Evolutionary conservation across 1,140 invertebrate genomes (phyloP).

Genomic region (Pogonus chalceus): DNA sequence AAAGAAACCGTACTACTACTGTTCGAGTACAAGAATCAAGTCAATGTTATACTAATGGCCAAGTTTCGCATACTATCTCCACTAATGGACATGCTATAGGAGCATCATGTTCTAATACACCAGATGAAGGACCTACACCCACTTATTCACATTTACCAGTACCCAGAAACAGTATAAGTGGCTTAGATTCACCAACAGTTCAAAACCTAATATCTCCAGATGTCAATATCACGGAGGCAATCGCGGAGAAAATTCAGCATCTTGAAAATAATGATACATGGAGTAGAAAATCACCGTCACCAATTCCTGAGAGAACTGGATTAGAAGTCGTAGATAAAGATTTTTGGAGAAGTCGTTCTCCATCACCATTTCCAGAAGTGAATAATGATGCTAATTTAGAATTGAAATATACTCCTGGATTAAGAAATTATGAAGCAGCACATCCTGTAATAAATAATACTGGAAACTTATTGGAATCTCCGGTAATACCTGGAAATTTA

Average conservation of each 20-base stretch:
- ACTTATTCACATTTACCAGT: not conserved
- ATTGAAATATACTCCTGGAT: not conserved
- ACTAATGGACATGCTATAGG: too few species aligned
- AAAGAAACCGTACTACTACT: not conserved
- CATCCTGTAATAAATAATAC: not conserved
- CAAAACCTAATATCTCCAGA: not conserved
- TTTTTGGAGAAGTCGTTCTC: constrained; percentile 14
- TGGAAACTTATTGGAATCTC: not conserved
- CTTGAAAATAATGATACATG: not conserved
- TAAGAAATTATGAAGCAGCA: not conserved
- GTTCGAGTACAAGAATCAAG: not conserved
- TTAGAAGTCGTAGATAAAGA: constrained; percentile 13
- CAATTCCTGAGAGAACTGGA: not conserved
- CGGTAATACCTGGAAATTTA: not conserved
- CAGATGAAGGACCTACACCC: not conserved
- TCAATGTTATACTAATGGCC: not conserved
- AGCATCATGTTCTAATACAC: not conserved
- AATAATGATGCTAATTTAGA: not conserved
- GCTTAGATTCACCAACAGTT: not conserved
- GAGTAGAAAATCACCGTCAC: not conserved
- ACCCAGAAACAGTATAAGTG: constrained; percentile 25
- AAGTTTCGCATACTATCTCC: too few species aligned
- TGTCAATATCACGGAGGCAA: not conserved
- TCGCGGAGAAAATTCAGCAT: not conserved
- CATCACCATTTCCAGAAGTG: constrained; percentile 14